These are phyloP conservation scores for Arothron firmamentum DNA, from an alignment of 2,113 vertebrate species.

Conservation along the genomic window DNA sequence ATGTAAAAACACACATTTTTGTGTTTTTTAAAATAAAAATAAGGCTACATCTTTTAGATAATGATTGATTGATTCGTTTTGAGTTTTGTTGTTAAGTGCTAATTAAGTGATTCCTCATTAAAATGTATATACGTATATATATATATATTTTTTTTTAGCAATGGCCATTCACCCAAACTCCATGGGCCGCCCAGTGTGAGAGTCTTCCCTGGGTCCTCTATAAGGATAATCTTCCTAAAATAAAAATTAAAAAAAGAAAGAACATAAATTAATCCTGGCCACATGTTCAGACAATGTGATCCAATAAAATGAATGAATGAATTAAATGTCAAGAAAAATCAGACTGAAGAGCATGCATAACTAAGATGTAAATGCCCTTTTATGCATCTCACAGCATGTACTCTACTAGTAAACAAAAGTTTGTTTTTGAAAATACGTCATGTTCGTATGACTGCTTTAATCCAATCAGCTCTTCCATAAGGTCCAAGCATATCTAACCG, in stretches of 20 bases:
- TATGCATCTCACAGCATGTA: no score
- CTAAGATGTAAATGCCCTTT: no score
- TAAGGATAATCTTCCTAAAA: conserved; percentile 71
- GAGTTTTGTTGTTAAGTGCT: not conserved
- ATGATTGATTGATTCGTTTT: not conserved
- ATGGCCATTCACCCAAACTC: conserved; percentile 69
- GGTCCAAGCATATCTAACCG: no score
- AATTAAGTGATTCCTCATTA: not conserved
- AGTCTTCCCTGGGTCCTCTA: conserved; percentile 70
- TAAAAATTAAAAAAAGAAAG: not conserved
- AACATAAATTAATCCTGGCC: not conserved
- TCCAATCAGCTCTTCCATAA: no score
- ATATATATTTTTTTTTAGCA: not conserved
- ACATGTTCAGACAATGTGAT: not conserved
- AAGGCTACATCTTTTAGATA: no score
- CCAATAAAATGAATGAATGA: no score
- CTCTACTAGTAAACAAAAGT: no score
- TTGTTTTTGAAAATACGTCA: no score
- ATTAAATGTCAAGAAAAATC: no score
- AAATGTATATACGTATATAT: no score
- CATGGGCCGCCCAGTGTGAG: conserved; percentile 56
- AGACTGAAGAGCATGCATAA: no score
- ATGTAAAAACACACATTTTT: not conserved
- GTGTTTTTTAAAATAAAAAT: not conserved
- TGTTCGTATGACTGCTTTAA: no score